These are phyloP conservation scores for Paratrypauchen microcephalus DNA, from an alignment of 2,797 vertebrate species.

Conservation along the genomic window DNA sequence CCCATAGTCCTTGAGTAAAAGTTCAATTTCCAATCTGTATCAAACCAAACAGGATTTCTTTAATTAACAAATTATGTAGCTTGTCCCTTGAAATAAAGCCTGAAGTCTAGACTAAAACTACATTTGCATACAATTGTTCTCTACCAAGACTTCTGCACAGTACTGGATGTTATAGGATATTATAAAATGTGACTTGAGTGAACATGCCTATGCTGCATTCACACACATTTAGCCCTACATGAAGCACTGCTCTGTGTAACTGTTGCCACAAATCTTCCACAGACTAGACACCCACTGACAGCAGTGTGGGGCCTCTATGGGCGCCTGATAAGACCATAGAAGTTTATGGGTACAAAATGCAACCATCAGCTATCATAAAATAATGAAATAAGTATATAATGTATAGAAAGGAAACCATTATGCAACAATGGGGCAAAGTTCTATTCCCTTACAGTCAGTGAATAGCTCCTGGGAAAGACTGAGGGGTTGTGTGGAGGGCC, in stretches of 20 bases:
- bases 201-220: slow-evolving; percentile 49
- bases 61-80: too few relatives aligned
- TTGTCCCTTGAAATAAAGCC: too few relatives aligned
- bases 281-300: slow-evolving; percentile 57
- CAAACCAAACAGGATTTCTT: too few relatives aligned
- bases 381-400: slow-evolving; percentile 26
- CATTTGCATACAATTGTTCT: neutral
- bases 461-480: slow-evolving; percentile 8
- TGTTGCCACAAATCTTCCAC: slow-evolving; percentile 53
- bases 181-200: slow-evolving; percentile 51
- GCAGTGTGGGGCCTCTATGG: slow-evolving; percentile 51
- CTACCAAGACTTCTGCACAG: neutral
- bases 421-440: slow-evolving; percentile 29
- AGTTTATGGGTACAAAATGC: slow-evolving; percentile 53
- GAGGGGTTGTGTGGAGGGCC: slow-evolving; percentile 9
- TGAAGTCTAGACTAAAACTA: neutral
- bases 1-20: neutral
- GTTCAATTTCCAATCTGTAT: neutral
- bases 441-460: slow-evolving; percentile 25
- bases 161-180: slow-evolving; percentile 47
- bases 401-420: slow-evolving; percentile 40
- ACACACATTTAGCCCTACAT: slow-evolving; percentile 49
- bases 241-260: slow-evolving; percentile 46
- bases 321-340: slow-evolving; percentile 60
- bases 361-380: slow-evolving; percentile 45